Percentiles rank a stretch among this genome's conserved stretches.
Conservation (phyloP, 1,140 invertebrate genomes). For the Telenomus remus region DNA sequence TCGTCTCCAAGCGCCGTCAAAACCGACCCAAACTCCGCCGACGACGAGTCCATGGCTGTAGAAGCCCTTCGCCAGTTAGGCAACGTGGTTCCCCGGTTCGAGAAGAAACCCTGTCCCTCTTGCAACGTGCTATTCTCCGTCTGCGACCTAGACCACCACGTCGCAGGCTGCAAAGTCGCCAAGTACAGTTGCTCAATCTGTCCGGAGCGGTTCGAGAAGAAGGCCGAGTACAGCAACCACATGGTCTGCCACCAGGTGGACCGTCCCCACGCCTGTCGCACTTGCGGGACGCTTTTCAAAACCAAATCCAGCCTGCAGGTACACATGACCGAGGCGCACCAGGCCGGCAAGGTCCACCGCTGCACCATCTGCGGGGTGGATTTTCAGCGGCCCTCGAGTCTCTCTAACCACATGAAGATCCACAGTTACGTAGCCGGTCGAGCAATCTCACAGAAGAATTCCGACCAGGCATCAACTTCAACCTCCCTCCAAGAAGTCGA, state of each 20-base stretch:
- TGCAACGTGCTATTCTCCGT: constrained; percentile 55
- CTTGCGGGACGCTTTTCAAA: constrained; percentile 70
- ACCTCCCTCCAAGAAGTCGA: constrained; percentile 49
- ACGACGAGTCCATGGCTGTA: constrained; percentile 74
- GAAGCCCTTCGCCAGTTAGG: constrained; percentile 74
- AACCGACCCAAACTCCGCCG: constrained; percentile 63
- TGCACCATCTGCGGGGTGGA: constrained; percentile 72
- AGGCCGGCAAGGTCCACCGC: constrained; percentile 65
- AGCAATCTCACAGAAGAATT: constrained; percentile 63
- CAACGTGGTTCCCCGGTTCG: constrained; percentile 70
- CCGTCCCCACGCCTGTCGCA: constrained; percentile 69
- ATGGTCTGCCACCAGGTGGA: constrained; percentile 73
- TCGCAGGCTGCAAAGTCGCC: constrained; percentile 6
- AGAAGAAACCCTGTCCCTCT: constrained; percentile 65
- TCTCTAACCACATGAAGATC: constrained; percentile 76
- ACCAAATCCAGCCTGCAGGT: constrained; percentile 67
- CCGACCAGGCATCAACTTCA: constrained; percentile 44
- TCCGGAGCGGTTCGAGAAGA: constrained; percentile 68
- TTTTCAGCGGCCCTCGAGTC: constrained; percentile 74
- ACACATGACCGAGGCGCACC: constrained; percentile 67
- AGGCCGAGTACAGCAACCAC: constrained; percentile 71
- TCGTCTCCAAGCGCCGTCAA: constrained; percentile 1
- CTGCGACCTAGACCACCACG: constrained; percentile 60
- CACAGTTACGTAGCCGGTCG: constrained; percentile 73
- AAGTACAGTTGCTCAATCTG: constrained; percentile 69